Evolutionary conservation across 92 coral and sea anemone genomes (phyloP), one percentile per base, ranked within the genome.

Genomic region (Pocillopora meandrina): DNA sequence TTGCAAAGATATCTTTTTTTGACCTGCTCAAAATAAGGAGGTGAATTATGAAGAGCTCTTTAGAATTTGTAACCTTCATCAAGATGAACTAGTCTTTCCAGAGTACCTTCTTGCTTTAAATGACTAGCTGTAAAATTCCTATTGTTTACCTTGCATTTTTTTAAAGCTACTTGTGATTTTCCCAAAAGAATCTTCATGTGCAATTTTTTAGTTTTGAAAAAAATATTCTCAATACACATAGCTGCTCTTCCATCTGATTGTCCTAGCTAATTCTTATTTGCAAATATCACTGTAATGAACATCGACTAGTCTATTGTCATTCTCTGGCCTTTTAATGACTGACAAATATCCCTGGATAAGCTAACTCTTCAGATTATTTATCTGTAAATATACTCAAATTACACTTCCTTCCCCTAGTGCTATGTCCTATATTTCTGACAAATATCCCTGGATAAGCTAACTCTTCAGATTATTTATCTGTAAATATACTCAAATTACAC

Each of bases 1-100:
- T 26, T 26, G 91, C 91, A 82, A 90, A 90, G 12, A 90, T 56
- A 82, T 86, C 90, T 26, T 71, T 81, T 82, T 86, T 86, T 90
- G 47, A 87, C 90, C 55, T 82, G 76, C 71, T 83, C 85, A 86
- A 91, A 89, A 79, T 89, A 92, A 76, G 95, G 96, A 69, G 92
- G 92, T 72, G 94, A 93, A 35, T 92, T 91, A 55, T 90, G 72
- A 35, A 92, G 78, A 56, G 89, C 95, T 36, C 85, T 89, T 36
- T 89, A 86, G 75, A 42, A 42, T 7, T 42, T 42, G 49, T 42
- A 42, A 3, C 49, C 49, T 42, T 42, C 49, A 42, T 42, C 92
- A 47, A 58, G 88, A 61, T 77, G 88, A 60, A 90, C 84, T 67
- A 82, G 61, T 74, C 87, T 85, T 7, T 86, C 86, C 65, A 92